These are phyloP conservation scores for Emys orbicularis DNA, from an alignment of 2,797 vertebrate genomes.

Conservation along the genomic window DNA sequence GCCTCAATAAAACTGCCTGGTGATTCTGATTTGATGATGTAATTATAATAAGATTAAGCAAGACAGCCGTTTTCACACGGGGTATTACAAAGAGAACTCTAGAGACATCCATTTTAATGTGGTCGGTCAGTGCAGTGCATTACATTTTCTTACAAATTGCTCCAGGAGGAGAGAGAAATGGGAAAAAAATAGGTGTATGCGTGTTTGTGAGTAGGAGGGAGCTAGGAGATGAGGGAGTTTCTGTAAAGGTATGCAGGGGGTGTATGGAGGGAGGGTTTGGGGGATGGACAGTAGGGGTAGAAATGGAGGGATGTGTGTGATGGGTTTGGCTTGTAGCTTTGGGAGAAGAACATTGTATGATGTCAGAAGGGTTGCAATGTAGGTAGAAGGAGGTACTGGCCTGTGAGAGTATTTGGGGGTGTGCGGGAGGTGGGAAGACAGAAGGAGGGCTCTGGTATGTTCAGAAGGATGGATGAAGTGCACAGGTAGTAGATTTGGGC, in stretches of 20 bases:
- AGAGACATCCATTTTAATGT: neutral
- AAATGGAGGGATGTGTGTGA: neutral
- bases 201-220: neutral
- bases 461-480: neutral
- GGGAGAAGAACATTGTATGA: neutral
- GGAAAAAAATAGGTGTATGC: neutral
- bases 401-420: neutral
- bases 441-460: fast-evolving
- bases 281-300: neutral
- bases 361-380: neutral
- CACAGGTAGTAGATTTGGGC: neutral
- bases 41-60: neutral
- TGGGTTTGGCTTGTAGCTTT: neutral
- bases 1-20: neutral
- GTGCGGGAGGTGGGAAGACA: neutral
- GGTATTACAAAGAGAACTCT: neutral
- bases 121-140: fast-evolving
- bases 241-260: neutral
- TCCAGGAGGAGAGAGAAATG: neutral
- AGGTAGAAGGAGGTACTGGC: neutral
- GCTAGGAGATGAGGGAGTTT: no score
- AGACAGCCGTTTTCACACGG: fast-evolving
- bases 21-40: neutral
- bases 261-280: neutral
- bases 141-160: neutral